Conservation (phyloP, 2,113 vertebrate genomes). For the Heptranchias perlo region DNA sequence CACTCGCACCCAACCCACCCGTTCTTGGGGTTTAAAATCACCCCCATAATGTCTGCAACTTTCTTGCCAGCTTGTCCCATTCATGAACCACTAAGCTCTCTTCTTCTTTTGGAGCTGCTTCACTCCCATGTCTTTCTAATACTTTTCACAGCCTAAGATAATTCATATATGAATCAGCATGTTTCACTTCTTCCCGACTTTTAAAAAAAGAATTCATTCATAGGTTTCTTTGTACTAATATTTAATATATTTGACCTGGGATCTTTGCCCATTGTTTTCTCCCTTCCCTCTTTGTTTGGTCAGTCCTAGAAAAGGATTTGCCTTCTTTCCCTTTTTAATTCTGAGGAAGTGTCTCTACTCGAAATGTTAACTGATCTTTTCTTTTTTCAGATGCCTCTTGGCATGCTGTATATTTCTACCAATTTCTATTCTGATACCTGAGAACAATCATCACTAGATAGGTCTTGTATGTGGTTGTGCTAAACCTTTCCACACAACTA, state of each 20-base stretch:
- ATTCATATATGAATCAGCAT: neutral
- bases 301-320: neutral
- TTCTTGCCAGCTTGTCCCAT: neutral
- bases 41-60: neutral
- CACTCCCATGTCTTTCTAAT: neutral
- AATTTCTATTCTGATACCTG: neutral
- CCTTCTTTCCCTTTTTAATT: neutral
- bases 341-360: neutral
- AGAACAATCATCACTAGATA: neutral
- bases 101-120: neutral
- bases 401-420: neutral
- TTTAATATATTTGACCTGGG: no score
- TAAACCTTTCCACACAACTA: neutral
- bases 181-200: neutral
- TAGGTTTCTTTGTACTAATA: neutral
- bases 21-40: no score
- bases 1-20: no score
- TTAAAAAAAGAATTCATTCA: neutral
- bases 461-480: neutral
- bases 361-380: neutral
- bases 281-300: neutral
- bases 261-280: no score
- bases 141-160: neutral
- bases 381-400: neutral
- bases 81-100: neutral